Evolutionary conservation across 2,797 vertebrate genomes (phyloP).

Genomic region (Cygnus olor): DNA sequence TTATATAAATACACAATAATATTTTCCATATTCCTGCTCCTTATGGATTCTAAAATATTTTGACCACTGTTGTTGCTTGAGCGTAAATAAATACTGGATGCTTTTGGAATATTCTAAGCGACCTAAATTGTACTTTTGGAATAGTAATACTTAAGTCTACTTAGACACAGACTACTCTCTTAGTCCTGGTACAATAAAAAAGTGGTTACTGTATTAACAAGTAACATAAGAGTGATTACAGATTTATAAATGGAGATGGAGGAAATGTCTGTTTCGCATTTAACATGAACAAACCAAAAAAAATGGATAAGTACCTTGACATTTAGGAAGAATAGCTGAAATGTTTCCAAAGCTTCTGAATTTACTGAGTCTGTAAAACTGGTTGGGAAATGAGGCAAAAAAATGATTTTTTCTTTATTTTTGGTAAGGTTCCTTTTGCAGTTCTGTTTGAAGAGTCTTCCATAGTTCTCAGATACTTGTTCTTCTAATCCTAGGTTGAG

Average conservation of each 20-base stretch:
- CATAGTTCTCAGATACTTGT: neutral
- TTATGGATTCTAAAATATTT: neutral
- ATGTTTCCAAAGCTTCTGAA: conserved; percentile 10
- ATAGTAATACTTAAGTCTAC: neutral
- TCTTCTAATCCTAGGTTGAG: neutral
- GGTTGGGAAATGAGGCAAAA: neutral
- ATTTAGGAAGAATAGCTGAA: conserved; percentile 38
- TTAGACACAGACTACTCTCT: neutral
- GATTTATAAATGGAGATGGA: conserved; percentile 30
- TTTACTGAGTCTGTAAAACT: conserved; percentile 1
- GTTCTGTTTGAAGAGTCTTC: neutral
- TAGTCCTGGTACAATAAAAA: neutral
- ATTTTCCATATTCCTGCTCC: neutral
- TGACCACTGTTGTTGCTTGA: neutral
- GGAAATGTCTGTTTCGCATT: conserved; percentile 41
- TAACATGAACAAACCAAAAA: neutral
- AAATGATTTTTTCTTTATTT: neutral
- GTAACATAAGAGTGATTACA: neutral
- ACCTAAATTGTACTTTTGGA: neutral
- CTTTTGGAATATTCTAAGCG: neutral
- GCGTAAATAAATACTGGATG: neutral
- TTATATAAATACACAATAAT: neutral
- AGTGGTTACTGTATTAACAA: neutral
- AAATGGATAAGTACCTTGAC: conserved; percentile 16
- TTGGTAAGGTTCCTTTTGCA: neutral